Base-by-base conservation (phyloP, 2,888 invertebrate genomes). In the Augiades crinisus region DNA sequence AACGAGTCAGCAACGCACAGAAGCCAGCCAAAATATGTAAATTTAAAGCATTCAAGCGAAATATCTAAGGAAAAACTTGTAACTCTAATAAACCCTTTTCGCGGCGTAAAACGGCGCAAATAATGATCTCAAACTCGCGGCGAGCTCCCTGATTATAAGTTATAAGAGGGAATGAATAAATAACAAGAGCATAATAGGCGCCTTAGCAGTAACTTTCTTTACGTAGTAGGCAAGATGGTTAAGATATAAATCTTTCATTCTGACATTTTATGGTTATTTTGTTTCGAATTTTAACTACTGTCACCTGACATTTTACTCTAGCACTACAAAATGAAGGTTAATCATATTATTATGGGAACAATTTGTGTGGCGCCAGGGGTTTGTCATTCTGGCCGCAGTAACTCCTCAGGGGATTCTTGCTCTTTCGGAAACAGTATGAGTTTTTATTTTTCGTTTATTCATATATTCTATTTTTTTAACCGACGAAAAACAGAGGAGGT, bases 111-210 rank as follows among this genome's bases (percentile, higher is more conserved):
- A 53, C 21, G 37, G 34, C 41, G 49, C 47, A 49, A 55, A 49
- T 55, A 51, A 57, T 53, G 57, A 56, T 55, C 50, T 21, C 51
- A 45, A 59, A 45, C 47, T 22, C 45, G 38, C 47, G 34, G 49
- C 31, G 12, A n/a, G n/a, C n/a, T n/a, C 34, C 17, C 41, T 43
- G 41, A 49, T 41, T 41, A 49, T 49, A 43, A 50, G 16, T 50
- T 50, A 43, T 43, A 50, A 50, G 19, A 43, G 41, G 19, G 49
- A 34, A 50, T 50, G 50, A 50, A 50, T 50, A 50, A 49, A 49
- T 49, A 49, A 41, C 49, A 33, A 41, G 41, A 49, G 6, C 27
- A 41, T 49, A 49, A 49, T 17, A 33, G 19, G 16, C 38, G 38
- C 22, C 13, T 31, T 10, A 22, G 30, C 22, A 38, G 8, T 31